phyloP scores from a whole-genome alignment of 2,113 vertebrate species.

The Toxotes jaculatrix region DNA sequence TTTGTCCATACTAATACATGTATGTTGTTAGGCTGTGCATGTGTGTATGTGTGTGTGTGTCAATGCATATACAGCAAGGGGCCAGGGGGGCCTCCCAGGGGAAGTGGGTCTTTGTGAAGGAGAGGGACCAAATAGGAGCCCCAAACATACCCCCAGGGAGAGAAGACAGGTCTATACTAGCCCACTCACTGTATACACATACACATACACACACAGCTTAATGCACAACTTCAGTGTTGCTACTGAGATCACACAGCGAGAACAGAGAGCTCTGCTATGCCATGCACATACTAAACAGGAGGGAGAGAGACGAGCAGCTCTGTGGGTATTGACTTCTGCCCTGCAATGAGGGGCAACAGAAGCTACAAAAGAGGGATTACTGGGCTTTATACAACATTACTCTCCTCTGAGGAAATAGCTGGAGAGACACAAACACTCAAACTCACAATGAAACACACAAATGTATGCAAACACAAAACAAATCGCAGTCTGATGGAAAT shows the following conservation, averaged over 20 bases:
- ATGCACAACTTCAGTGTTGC: constrained; percentile 19
- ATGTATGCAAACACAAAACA: background rate
- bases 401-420: constrained; percentile 11
- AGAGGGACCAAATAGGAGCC: constrained; percentile 39
- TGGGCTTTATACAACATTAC: constrained; percentile 5
- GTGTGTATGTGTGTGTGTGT: background rate
- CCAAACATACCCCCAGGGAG: constrained; percentile 45
- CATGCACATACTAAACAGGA: constrained; percentile 43
- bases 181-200: constrained; percentile 36
- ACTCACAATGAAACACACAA: background rate
- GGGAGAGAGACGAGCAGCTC: constrained; percentile 12
- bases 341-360: constrained; percentile 47
- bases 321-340: constrained; percentile 51
- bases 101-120: constrained; percentile 52
- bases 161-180: constrained; percentile 50
- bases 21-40: constrained; percentile 4
- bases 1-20: background rate
- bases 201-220: background rate
- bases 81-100: constrained; percentile 20
- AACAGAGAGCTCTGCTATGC: constrained; percentile 31
- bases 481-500: background rate
- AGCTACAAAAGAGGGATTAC: constrained; percentile 64
- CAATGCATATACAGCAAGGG: constrained; percentile 3
- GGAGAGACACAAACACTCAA: constrained; percentile 8
- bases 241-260: constrained; percentile 44